Evolutionary conservation across 2,113 vertebrate genomes (phyloP), one percentile per base, ranked within the genome.

Genomic region (Lepus europaeus): DNA sequence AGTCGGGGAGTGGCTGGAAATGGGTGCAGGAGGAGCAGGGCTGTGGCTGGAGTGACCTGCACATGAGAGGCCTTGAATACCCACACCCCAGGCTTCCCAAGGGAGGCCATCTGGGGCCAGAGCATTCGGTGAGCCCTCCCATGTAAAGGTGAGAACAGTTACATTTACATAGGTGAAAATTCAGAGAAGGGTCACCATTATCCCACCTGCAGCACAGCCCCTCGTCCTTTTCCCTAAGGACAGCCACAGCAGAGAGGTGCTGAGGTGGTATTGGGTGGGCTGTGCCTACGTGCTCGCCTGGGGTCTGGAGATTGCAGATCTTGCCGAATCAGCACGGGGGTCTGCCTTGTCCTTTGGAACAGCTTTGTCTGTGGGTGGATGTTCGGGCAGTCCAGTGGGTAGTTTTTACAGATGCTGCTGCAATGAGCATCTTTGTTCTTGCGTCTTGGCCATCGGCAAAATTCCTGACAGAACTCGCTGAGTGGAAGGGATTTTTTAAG

Each of bases 381-480:
- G 9, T 25, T 33, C 2, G 1, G 56, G 86, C 69, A 76, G 69
- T 27, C 79, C 73, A 36, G 49, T 36, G 23, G 51, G 73, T 69
- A 59, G 77, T 81, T 53, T 8, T 61, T 79, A 33, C 23, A 64
- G 63, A 70, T 64, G 64, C 51, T 31, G 63, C 86, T 25, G 92
- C 92, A 69, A 6, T 31, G 59, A 86, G 76, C 90, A 19, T 45
- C 81, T 70, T 81, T 19, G 25, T 39, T 90, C 31, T 4, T 23
- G n/a, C 13, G 12, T 83, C 87, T 33, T 16, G 25, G 72, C 88
- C 53, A 27, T 1, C 1, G 13, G 79, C 64, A 93, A 74, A 66
- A 76, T 87, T 87, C 66, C 9, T 69, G 64, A 90, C 92, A 17
- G 14, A 25, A 87, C 45, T 11, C 90, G 95, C 93, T 95, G 93